Conservation (phyloP, 2,797 vertebrate species). For the Micropoecilia bifurca region DNA sequence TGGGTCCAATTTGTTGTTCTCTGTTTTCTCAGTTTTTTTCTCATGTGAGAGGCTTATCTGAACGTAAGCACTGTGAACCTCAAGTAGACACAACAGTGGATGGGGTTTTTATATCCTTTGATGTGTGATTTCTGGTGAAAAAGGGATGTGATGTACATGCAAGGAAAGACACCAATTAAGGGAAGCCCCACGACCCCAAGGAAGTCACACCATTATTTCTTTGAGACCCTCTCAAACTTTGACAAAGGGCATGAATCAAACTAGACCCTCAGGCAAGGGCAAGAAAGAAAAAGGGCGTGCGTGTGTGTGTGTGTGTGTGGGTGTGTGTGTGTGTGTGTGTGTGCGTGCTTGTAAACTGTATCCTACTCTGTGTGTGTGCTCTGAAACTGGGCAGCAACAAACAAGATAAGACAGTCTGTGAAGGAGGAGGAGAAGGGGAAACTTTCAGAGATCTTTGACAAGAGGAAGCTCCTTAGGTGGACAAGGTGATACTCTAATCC, state of each 20-base stretch:
- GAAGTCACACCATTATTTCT: conserved; percentile 76
- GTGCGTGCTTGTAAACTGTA: conserved; percentile 28
- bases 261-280: conserved; percentile 74
- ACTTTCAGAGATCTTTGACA: conserved; percentile 44
- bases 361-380: conserved; percentile 35
- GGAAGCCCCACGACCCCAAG: conserved; percentile 60
- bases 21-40: conserved; percentile 9
- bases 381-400: conserved; percentile 55
- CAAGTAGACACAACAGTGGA: conserved; percentile 55
- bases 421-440: conserved; percentile 38
- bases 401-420: conserved; percentile 65
- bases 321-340: conserved; percentile 29
- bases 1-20: conserved; percentile 28
- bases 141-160: conserved; percentile 73
- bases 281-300: conserved; percentile 37
- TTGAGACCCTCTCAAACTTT: conserved; percentile 73
- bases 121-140: conserved; percentile 73
- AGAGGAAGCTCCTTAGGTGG: conserved; percentile 40
- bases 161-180: conserved; percentile 78
- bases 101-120: conserved; percentile 66
- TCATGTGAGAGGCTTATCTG: conserved; percentile 31
- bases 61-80: conserved; percentile 51
- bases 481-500: conserved; percentile 42
- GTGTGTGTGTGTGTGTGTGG: conserved; percentile 16
- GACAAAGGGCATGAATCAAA: conserved; percentile 78